A percentile compares a stretch with the other conserved stretches of the same genome.
Evolutionary conservation across 2,113 vertebrate species (phyloP).

Genomic region (Scopus umbretta): DNA sequence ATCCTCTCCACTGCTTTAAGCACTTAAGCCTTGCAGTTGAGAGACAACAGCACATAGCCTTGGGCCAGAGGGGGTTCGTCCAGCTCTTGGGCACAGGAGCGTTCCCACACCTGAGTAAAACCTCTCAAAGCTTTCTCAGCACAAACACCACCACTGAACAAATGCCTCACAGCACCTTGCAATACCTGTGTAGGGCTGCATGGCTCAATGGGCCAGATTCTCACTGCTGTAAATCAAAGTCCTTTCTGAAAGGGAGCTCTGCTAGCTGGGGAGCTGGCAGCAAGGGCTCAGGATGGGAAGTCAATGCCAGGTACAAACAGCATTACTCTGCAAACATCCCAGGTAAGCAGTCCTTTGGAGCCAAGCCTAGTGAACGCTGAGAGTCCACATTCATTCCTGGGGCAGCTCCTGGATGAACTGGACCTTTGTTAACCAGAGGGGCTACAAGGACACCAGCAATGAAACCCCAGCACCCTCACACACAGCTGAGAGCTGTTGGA

Average conservation of each 20-base stretch:
- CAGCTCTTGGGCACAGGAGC: neutral
- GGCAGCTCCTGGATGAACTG: neutral
- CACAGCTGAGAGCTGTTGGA: neutral
- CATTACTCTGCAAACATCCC: neutral
- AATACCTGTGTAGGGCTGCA: neutral
- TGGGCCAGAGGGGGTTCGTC: neutral
- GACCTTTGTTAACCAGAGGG: neutral
- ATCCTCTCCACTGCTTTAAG: neutral
- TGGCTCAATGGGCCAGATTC: neutral
- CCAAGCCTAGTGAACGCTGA: accelerated
- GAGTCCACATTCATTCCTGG: neutral
- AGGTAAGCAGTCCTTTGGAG: neutral
- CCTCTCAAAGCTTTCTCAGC: neutral
- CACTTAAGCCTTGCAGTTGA: neutral
- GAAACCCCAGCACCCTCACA: neutral
- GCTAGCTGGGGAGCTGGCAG: neutral
- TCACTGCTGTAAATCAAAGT: neutral
- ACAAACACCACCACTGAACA: neutral
- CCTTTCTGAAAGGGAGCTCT: neutral
- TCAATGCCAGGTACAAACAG: neutral
- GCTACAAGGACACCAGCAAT: accelerated
- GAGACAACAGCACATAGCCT: neutral
- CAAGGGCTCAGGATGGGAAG: neutral
- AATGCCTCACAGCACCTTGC: neutral
- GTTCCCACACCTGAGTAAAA: neutral